Base-by-base conservation (phyloP, 1,140 invertebrate species). In the Ruditapes philippinarum region DNA sequence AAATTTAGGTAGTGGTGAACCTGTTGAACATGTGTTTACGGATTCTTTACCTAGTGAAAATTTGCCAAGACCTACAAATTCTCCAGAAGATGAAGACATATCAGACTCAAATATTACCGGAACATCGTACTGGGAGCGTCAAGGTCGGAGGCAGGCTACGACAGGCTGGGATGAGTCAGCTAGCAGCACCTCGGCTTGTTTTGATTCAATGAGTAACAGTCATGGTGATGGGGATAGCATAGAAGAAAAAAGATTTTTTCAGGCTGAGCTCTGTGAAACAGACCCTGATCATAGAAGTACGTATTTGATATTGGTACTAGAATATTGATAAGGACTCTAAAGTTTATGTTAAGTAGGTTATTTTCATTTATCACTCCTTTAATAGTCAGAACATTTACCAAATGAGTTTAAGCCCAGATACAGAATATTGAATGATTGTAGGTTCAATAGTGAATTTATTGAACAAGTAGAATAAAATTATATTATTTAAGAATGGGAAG, bases 271-370 rank as follows among this genome's bases (percentile, higher is more conserved):
- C 28, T 25, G 25, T 76, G 62, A 57, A 22, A 73, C 57, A 83
- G 76, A 88, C 5, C 28, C 36, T 79, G 74, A 54, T 80, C 90
- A 91, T 42, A 92, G 93, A 91, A 89, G 92, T 92, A 92, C 91
- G 91, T 90, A 45, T 22, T n/a, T n/a, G n/a, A n/a, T n/a, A n/a
- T n/a, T n/a, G n/a, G n/a, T n/a, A n/a, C n/a, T n/a, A n/a, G n/a
- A n/a, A n/a, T n/a, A n/a, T n/a, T n/a, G n/a, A n/a, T n/a, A n/a
- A n/a, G n/a, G n/a, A n/a, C n/a, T n/a, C n/a, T n/a, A n/a, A n/a
- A n/a, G n/a, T n/a, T n/a, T n/a, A n/a, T n/a, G n/a, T n/a, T n/a
- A n/a, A n/a, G n/a, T n/a, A n/a, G n/a, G n/a, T n/a, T n/a, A n/a
- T n/a, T n/a, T n/a, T n/a, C n/a, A n/a, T n/a, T n/a, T n/a, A n/a